These are phyloP conservation scores for Luidia sarsii DNA, from an alignment of 53 echinoderm and acorn worm genomes.

Conservation along the genomic window DNA sequence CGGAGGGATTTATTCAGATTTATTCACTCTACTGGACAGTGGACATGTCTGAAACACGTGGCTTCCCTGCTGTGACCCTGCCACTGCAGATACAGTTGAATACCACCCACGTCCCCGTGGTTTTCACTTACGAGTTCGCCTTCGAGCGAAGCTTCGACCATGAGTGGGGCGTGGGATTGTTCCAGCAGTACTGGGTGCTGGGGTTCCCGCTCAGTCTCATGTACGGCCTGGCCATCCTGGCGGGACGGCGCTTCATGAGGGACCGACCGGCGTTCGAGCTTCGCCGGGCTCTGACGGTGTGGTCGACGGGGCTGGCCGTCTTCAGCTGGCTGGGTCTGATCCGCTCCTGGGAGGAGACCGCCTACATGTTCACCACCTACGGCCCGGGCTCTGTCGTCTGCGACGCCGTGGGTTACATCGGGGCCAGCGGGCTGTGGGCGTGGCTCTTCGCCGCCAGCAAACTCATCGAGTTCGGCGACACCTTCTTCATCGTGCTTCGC, in stretches of 20 bases:
- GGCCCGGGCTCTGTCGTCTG: slow-evolving; percentile 64
- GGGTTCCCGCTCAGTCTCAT: slow-evolving; percentile 48
- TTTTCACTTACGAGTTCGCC: slow-evolving; percentile 21
- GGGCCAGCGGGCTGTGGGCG: slow-evolving; percentile 68
- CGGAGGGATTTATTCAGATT: no score
- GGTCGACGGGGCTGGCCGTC: slow-evolving; percentile 64
- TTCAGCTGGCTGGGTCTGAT: slow-evolving; percentile 61
- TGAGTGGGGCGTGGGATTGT: slow-evolving; percentile 43
- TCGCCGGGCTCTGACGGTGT: slow-evolving; percentile 51
- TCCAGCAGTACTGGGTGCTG: slow-evolving; percentile 48
- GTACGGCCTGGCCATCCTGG: slow-evolving; percentile 62
- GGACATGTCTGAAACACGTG: slow-evolving; percentile 38
- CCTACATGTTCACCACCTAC: slow-evolving; percentile 20
- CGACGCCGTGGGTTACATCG: slow-evolving; percentile 47
- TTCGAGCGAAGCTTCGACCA: slow-evolving; percentile 53
- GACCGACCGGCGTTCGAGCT: slow-evolving; percentile 64
- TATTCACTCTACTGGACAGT: no score
- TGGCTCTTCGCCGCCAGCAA: slow-evolving; percentile 57
- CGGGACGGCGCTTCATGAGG: slow-evolving; percentile 60
- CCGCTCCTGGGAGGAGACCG: slow-evolving; percentile 34
- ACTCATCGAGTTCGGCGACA: slow-evolving; percentile 66
- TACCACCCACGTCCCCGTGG: slow-evolving; percentile 30
- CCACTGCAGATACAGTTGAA: slow-evolving; percentile 33
- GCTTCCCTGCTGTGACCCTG: slow-evolving; percentile 33
- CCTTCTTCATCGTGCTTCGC: slow-evolving; percentile 64